Conservation (phyloP, 2,113 vertebrate genomes). For the Dasyprocta punctata region DNA sequence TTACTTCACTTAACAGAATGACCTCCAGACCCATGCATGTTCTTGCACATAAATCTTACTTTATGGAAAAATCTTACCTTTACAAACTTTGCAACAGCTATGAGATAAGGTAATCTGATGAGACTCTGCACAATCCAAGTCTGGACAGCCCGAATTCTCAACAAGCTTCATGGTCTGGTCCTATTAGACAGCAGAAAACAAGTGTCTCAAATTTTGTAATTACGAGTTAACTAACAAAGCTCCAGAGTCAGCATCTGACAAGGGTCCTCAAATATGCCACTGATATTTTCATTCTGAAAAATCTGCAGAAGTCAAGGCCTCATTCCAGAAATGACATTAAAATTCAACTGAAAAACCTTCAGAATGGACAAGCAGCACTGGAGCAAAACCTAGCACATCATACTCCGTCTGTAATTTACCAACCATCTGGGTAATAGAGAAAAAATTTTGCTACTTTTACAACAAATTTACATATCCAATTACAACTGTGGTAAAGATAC, state of each 20-base stretch:
- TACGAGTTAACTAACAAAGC: background rate
- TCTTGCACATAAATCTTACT: background rate
- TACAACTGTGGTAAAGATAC: background rate
- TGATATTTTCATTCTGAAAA: background rate
- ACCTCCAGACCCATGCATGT: background rate
- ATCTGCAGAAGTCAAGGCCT: background rate
- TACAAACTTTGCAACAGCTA: conserved; percentile 97
- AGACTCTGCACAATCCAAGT: conserved; percentile 92
- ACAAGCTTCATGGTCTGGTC: conserved; percentile 93
- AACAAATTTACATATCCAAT: background rate
- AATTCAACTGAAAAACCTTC: background rate
- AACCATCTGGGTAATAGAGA: background rate
- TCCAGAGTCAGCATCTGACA: background rate
- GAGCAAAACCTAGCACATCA: no score
- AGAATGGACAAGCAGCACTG: background rate
- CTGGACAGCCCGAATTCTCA: conserved; percentile 87
- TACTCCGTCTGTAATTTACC: background rate
- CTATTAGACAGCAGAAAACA: conserved; percentile 83
- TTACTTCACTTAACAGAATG: background rate
- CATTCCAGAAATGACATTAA: background rate
- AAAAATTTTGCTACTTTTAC: background rate
- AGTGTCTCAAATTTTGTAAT: background rate
- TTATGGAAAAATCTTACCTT: conserved; percentile 89
- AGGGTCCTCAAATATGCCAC: background rate
- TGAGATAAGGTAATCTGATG: conserved; percentile 93